Percentiles rank a stretch among this genome's conserved stretches.
Conservation (phyloP, 2,113 vertebrate species). For the Channa maculata region DNA sequence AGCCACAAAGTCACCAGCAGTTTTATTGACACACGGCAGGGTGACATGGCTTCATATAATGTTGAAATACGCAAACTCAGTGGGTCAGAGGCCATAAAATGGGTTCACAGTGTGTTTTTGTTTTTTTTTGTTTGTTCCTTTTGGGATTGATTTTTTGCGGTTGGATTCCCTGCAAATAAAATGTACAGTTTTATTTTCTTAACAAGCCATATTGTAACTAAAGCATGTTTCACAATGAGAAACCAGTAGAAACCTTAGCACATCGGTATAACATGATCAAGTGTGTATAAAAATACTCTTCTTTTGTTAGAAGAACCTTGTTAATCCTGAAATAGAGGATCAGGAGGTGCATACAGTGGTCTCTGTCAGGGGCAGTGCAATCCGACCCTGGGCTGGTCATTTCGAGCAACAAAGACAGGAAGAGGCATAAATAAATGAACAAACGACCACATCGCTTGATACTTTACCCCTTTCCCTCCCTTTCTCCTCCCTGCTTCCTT, state of each 20-base stretch:
- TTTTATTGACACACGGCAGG: slow-evolving; percentile 44
- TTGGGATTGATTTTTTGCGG: no score
- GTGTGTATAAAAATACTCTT: background rate
- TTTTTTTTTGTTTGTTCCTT: no score
- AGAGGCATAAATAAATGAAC: slow-evolving; percentile 80
- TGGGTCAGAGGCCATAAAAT: background rate
- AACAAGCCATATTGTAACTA: background rate
- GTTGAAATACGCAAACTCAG: slow-evolving; percentile 16
- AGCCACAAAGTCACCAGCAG: slow-evolving; percentile 2
- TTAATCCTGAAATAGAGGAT: slow-evolving; percentile 22
- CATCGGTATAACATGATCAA: no score
- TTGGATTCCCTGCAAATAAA: background rate
- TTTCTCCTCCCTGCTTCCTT: background rate
- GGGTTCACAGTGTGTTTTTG: background rate
- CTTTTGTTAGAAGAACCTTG: background rate
- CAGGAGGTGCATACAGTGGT: no score
- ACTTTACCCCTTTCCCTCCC: slow-evolving; percentile 29
- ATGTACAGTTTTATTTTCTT: background rate
- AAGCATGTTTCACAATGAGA: background rate
- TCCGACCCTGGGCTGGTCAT: slow-evolving; percentile 42
- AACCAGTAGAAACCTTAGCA: no score
- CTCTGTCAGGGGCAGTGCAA: slow-evolving; percentile 41
- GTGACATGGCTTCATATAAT: background rate
- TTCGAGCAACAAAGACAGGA: slow-evolving; percentile 81
- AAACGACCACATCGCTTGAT: slow-evolving; percentile 69